Base-by-base conservation (phyloP, 2,888 invertebrate genomes). In the Chymomyza fuscimana region DNA sequence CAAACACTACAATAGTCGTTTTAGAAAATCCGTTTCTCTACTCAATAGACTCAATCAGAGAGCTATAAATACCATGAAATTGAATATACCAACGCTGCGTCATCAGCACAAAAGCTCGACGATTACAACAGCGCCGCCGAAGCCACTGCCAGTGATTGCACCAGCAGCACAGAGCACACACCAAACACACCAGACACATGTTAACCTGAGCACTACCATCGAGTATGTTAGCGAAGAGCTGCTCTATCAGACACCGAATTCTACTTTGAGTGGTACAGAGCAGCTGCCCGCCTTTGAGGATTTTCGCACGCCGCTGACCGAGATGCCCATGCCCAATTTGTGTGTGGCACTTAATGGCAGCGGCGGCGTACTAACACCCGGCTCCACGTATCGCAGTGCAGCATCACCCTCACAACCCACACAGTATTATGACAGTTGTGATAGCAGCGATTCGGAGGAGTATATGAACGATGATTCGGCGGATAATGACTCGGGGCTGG, bases 1-100 rank as follows among this genome's bases (percentile, higher is more conserved):
- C 77, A 67, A 40, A 29, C 12, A 68, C 66, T 75, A 74, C 72
- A 64, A 72, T 68, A 88, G 89, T 83, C 91, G 92, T 86, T 92
- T 91, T 88, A 91, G 90, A 89, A 92, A 92, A 91, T 91, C 92
- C 89, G 89, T 90, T 89, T 91, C 91, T 90, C 91, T 92, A 89
- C 89, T 91, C 80, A 92, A 90, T 91, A 92, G 91, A 89, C 90
- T 92, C 78, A 91, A 92, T 91, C 91, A 91, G 77, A 92, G 89
- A 89, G 89, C 91, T 73, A 80, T 90, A 72, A 91, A 89, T 76
- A 90, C 87, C 70, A 91, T 92, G 89, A 91, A 91, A 88, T 84
- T 92, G 77, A 90, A 89, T 86, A 92, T 91, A 79, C 90, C 91
- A 16, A 74, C 88, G 70, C 72, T 87, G 76, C 79, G 85, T 58